Percentiles rank a stretch among this genome's conserved stretches.
Evolutionary conservation across 2,113 vertebrate species (phyloP).

Genomic region (Elgaria multicarinata): DNA sequence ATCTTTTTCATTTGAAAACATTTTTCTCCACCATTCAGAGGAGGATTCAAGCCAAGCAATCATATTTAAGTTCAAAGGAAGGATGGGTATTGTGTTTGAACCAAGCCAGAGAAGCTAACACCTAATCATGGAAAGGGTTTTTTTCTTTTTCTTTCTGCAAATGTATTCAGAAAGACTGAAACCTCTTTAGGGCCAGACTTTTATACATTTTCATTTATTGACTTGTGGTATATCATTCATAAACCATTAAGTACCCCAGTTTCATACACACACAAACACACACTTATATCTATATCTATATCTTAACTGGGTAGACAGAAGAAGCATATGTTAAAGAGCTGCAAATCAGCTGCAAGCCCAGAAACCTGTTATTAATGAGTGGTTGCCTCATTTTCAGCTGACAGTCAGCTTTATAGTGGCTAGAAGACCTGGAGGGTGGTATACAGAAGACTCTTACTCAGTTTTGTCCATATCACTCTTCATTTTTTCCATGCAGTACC

Average conservation of each 20-base stretch:
- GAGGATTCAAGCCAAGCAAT: slow-evolving; percentile 41
- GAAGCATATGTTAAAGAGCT: not conserved
- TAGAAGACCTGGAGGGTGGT: not conserved
- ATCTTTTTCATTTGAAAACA: not conserved
- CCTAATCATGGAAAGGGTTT: not conserved
- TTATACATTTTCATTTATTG: slow-evolving; percentile 9
- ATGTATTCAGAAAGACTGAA: not conserved
- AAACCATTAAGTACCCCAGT: not conserved
- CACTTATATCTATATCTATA: too few relatives aligned
- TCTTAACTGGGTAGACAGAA: not conserved
- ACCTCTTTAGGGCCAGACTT: not conserved
- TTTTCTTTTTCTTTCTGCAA: not conserved
- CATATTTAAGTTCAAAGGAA: slow-evolving; percentile 11
- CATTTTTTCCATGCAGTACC: not conserved
- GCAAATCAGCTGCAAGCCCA: not conserved
- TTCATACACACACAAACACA: too few relatives aligned
- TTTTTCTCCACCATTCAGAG: slow-evolving; percentile 6
- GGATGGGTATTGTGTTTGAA: not conserved
- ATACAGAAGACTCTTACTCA: not conserved
- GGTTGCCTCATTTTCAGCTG: not conserved
- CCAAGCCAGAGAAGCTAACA: not conserved
- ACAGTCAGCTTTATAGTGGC: not conserved
- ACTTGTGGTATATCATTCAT: slow-evolving; percentile 2
- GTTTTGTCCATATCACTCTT: not conserved
- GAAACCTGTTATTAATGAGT: not conserved